Evolutionary conservation across 2,113 vertebrate genomes (phyloP).

Genomic region (Climacteris rufus): DNA sequence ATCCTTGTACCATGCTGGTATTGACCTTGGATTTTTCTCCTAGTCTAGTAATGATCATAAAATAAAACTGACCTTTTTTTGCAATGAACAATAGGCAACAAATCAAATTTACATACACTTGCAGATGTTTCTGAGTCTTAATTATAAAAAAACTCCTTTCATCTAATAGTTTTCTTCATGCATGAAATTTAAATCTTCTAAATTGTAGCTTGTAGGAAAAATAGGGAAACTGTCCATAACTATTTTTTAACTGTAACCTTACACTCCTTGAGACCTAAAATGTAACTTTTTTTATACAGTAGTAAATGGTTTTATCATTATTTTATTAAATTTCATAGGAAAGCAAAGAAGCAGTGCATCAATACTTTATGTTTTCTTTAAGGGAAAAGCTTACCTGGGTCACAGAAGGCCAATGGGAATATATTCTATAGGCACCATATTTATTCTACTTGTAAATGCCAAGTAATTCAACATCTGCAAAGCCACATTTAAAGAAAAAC

Average conservation of each 20-base stretch:
- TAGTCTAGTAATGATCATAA: background rate
- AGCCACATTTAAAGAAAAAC: conserved; percentile 4
- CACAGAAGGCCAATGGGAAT: background rate
- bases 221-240: background rate
- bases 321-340: conserved; percentile 26
- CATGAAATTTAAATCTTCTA: background rate
- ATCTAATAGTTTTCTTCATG: background rate
- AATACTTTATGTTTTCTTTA: background rate
- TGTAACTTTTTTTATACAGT: background rate
- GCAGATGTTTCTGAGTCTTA: background rate
- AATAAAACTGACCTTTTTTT: background rate
- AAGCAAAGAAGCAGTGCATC: background rate
- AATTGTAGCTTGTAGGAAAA: background rate
- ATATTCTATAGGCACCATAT: background rate
- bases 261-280: background rate
- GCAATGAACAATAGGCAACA: background rate
- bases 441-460: conserved; percentile 4
- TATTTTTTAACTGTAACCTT: background rate
- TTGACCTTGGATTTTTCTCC: background rate
- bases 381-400: background rate
- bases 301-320: conserved; percentile 35
- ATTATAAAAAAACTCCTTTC: background rate
- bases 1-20: background rate
- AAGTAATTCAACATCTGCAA: conserved; percentile 26
- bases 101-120: background rate